Conservation (phyloP, 2,888 invertebrate genomes). For the Pycnomerus fuliginosus region DNA sequence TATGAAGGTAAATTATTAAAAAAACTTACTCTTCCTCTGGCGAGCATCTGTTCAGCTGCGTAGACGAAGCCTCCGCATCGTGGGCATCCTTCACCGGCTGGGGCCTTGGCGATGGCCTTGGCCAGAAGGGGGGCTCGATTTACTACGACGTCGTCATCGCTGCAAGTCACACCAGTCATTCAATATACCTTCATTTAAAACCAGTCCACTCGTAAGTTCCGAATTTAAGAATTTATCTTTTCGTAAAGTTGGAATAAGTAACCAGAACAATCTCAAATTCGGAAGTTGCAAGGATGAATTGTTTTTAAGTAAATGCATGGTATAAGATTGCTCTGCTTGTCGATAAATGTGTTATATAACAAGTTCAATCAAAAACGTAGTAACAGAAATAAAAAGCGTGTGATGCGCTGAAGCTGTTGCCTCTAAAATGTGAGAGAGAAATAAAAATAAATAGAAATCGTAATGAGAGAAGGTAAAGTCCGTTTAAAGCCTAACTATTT, state of each 20-base stretch:
- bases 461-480: slow-evolving; percentile 54
- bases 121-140: slow-evolving; percentile 50
- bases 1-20: not conserved
- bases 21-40: slow-evolving; percentile 79
- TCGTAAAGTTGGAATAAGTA: too few relatives aligned
- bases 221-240: too few relatives aligned
- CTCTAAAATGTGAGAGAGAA: slow-evolving; percentile 24
- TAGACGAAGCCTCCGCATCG: slow-evolving; percentile 87
- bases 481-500: slow-evolving; percentile 28
- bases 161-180: too few relatives aligned
- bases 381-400: slow-evolving; percentile 26
- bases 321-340: too few relatives aligned
- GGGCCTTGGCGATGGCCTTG: slow-evolving; percentile 75
- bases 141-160: slow-evolving; percentile 38
- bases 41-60: slow-evolving; percentile 90
- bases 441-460: slow-evolving; percentile 26
- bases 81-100: slow-evolving; percentile 84
- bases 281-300: too few relatives aligned
- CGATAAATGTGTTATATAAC: too few relatives aligned
- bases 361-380: slow-evolving; percentile 8
- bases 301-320: too few relatives aligned
- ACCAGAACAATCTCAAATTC: too few relatives aligned
- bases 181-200: too few relatives aligned
- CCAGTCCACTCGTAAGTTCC: too few relatives aligned
- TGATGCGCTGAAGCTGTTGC: slow-evolving; percentile 34